Evolutionary conservation across 2,888 invertebrate species (phyloP), one percentile per base, ranked within the genome.

Genomic region (Cyclophora albipunctata): DNA sequence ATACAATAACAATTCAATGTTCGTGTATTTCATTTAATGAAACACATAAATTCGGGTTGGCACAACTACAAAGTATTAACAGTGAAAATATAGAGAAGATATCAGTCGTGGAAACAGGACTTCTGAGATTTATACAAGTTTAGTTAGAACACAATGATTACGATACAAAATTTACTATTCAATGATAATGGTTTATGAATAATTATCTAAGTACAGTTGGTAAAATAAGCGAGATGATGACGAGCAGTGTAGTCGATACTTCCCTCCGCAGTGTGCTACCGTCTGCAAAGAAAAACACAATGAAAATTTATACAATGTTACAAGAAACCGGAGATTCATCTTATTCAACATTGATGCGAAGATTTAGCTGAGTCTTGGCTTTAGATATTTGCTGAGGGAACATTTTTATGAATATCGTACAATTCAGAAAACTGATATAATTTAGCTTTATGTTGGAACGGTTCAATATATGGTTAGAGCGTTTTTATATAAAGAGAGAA

Each of bases 11-110:
- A 43, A 43, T 43, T 43, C 43, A 33, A 34, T 43, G 20, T 46
- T 56, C 51, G 52, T 73, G 73, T 71, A 80, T 79, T 81, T 64
- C 85, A 84, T 85, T 84, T 81, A 71, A 85, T 86, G 85, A 83
- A 85, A 84, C 72, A 84, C 81, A 77, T 82, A 86, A 86, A 86
- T 86, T 86, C 86, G 86, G 86, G 78, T 86, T 86, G 86, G 84
- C 86, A 86, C 84, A 84, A 83, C 84, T 83, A 85, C 76, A 77
- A 78, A 74, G 70, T 78, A 78, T 76, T 64, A 82, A 84, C 79
- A 77, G 71, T 79, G 72, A 71, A 81, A 75, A 79, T 80, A 80
- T 75, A 77, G 63, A 68, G 67, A 78, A 75, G 69, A 74, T 66
- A 60, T 83, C 77, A 79, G 77, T 81, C 78, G 65, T 73, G 72